Evolutionary conservation across 2,888 invertebrate species (phyloP).

Genomic region (Synergus gifuensis): DNA sequence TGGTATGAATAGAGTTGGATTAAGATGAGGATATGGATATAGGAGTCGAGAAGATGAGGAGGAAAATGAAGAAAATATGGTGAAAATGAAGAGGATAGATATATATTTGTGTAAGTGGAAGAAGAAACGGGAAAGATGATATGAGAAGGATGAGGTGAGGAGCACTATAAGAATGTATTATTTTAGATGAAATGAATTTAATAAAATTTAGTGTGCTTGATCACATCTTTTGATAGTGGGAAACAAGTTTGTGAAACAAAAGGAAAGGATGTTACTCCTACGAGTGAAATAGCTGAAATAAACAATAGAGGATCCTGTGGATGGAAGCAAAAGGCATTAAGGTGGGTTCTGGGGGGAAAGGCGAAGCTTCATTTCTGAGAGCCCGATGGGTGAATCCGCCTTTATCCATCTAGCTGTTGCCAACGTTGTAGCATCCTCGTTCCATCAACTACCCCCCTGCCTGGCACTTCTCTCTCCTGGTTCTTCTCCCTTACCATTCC

Average conservation of each 20-base stretch:
- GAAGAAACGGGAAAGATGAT: too few species aligned
- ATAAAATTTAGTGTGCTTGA: background rate
- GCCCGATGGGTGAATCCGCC: slow-evolving; percentile 69
- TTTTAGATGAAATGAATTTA: background rate
- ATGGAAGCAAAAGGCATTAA: slow-evolving; percentile 57
- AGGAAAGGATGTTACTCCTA: slow-evolving; percentile 6
- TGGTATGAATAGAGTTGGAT: too few species aligned
- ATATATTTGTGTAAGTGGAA: too few species aligned
- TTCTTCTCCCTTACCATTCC: slow-evolving; percentile 58
- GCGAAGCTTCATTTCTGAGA: slow-evolving; percentile 45
- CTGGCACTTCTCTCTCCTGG: slow-evolving; percentile 55
- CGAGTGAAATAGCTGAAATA: slow-evolving; percentile 35
- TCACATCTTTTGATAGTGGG: background rate
- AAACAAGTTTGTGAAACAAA: background rate
- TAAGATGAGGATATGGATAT: too few species aligned
- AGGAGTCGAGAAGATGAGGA: too few species aligned
- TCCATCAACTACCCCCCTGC: slow-evolving; percentile 68
- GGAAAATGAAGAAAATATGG: too few species aligned
- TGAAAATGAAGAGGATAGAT: too few species aligned
- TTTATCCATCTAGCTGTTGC: slow-evolving; percentile 72
- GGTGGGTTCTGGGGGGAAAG: slow-evolving; percentile 21
- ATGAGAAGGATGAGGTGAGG: too few species aligned
- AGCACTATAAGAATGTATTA: too few species aligned
- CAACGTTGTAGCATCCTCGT: slow-evolving; percentile 72
- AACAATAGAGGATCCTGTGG: slow-evolving; percentile 62